Conservation (phyloP, 2,113 vertebrate species). For the Chaenocephalus aceratus region DNA sequence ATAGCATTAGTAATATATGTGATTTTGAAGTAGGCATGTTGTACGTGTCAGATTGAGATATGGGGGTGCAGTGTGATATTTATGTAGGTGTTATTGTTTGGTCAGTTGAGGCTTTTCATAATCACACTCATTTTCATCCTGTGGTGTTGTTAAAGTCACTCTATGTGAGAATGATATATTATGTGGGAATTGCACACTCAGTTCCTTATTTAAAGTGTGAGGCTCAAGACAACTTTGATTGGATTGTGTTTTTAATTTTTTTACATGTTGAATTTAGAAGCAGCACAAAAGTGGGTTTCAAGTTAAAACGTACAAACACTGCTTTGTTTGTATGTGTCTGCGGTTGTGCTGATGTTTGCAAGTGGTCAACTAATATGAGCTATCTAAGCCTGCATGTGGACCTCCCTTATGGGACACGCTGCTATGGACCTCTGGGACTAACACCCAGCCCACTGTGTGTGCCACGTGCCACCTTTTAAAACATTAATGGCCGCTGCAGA, state of each 20-base stretch:
- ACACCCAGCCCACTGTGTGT: slow-evolving; percentile 20
- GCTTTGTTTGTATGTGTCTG: neutral
- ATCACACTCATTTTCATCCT: slow-evolving; percentile 66
- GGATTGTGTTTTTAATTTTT: slow-evolving; percentile 11
- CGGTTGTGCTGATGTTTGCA: neutral
- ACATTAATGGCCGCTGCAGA: slow-evolving; percentile 60
- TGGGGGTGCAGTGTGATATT: slow-evolving; percentile 70
- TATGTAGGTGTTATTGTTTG: slow-evolving; percentile 78
- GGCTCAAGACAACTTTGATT: slow-evolving; percentile 48
- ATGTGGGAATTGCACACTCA: slow-evolving; percentile 46
- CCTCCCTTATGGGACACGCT: slow-evolving; percentile 33
- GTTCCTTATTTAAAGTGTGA: slow-evolving; percentile 51
- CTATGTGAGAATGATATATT: slow-evolving; percentile 62
- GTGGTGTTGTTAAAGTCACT: slow-evolving; percentile 61
- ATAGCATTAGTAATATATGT: slow-evolving; percentile 47
- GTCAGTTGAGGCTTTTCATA: slow-evolving; percentile 71
- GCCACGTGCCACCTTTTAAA: slow-evolving; percentile 55
- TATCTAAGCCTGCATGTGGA: slow-evolving; percentile 11
- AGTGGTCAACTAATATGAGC: slow-evolving; percentile 30
- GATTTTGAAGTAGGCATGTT: slow-evolving; percentile 65
- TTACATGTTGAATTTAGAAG: slow-evolving; percentile 3
- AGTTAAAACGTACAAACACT: neutral
- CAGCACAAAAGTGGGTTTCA: neutral
- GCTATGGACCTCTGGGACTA: slow-evolving; percentile 36
- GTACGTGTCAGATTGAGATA: slow-evolving; percentile 76